These are phyloP conservation scores for Pectinophora gossypiella DNA, from an alignment of 1,140 invertebrate species.

Conservation along the genomic window DNA sequence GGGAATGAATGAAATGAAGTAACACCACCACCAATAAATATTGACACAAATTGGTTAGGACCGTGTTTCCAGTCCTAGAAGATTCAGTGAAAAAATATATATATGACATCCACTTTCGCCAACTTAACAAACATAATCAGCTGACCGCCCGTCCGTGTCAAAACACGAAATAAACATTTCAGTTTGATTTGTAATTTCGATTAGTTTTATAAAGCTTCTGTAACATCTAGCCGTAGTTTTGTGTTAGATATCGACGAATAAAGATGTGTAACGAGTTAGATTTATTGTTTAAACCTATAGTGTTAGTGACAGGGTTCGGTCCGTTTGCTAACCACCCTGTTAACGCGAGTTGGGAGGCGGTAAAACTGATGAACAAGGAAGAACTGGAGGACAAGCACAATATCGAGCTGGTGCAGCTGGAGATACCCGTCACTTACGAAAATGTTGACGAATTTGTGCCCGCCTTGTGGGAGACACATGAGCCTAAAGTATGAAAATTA, in stretches of 20 bases:
- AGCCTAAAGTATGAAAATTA: constrained; percentile 77
- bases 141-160: constrained; percentile 32
- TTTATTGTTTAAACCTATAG: constrained; percentile 55
- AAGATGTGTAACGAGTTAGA: constrained; percentile 41
- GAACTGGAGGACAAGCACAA: constrained; percentile 67
- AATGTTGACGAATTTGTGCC: constrained; percentile 78
- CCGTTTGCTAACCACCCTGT: constrained; percentile 81
- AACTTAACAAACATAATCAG: constrained; percentile 37
- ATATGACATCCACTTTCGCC: constrained; percentile 22
- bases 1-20: constrained; percentile 2
- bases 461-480: constrained; percentile 78
- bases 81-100: too few relatives aligned
- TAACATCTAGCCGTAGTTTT: neutral
- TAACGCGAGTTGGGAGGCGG: constrained; percentile 88
- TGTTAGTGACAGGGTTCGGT: constrained; percentile 84
- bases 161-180: neutral
- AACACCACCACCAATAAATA: neutral
- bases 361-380: constrained; percentile 76
- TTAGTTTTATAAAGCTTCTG: too few relatives aligned
- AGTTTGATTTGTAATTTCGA: too few relatives aligned
- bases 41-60: neutral
- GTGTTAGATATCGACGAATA: too few relatives aligned
- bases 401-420: constrained; percentile 76
- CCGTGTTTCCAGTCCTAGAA: neutral
- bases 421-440: constrained; percentile 82